Conservation (phyloP, 2,888 invertebrate genomes). For the Orchesella flavescens region DNA sequence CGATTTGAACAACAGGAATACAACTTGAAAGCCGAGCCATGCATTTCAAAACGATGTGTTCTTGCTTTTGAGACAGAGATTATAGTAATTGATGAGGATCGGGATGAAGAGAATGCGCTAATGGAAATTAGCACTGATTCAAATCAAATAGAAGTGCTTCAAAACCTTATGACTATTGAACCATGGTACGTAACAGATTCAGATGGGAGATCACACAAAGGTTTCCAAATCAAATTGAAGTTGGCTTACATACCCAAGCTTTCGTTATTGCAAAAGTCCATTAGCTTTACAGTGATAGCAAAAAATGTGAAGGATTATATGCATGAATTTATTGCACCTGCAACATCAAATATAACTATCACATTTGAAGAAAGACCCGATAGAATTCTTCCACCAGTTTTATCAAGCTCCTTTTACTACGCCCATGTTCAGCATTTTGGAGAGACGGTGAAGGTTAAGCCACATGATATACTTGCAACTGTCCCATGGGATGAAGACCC, state of each 20-base stretch:
- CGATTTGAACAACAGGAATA: slow-evolving; percentile 28
- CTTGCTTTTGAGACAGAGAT: slow-evolving; percentile 47
- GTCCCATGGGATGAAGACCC: neutral
- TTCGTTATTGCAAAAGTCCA: neutral
- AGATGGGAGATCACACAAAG: neutral
- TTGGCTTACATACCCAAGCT: neutral
- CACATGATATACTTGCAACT: neutral
- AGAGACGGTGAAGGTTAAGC: neutral
- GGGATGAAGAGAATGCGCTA: slow-evolving; percentile 54
- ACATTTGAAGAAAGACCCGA: slow-evolving; percentile 31
- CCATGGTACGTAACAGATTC: neutral
- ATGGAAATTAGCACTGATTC: slow-evolving; percentile 18
- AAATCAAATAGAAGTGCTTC: slow-evolving; percentile 1
- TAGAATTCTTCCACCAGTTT: slow-evolving; percentile 21
- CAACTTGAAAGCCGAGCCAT: slow-evolving; percentile 36
- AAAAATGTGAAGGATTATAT: slow-evolving; percentile 15
- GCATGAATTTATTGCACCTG: neutral
- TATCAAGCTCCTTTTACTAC: slow-evolving; percentile 46
- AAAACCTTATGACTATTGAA: neutral
- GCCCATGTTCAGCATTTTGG: neutral
- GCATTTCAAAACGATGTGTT: slow-evolving; percentile 28
- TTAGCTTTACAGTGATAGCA: slow-evolving; percentile 30
- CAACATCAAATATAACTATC: slow-evolving; percentile 23
- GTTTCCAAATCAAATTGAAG: slow-evolving; percentile 22
- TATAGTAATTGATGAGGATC: slow-evolving; percentile 51